Base-by-base conservation (phyloP, 2,888 invertebrate genomes). In the Napeogenes inachia region DNA sequence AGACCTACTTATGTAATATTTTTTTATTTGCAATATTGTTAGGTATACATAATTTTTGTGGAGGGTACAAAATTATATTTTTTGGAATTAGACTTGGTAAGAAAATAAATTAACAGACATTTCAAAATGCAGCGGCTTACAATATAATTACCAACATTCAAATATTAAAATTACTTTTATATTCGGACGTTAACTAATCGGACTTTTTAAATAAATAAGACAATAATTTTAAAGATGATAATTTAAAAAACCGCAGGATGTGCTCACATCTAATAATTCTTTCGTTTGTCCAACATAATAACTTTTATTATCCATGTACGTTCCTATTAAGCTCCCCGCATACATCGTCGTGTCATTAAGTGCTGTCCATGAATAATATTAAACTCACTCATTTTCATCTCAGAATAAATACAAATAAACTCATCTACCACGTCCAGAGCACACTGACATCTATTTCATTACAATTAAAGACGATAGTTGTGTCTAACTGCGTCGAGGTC, bases 351-450 rank as follows among this genome's bases (percentile, higher is more conserved):
- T 68, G 69, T 70, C 69, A 66, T 70, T 71, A 69, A 70, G 21
- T 21, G 21, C 74, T 75, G 75, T 53, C 70, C 77, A 81, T 80
- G 84, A 85, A 85, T 84, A 83, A 81, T 82, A 80, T 81, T 81
- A 84, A 81, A 79, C 80, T 76, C 77, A 78, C 74, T 76, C 75
- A 73, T 72, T 75, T 70, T 71, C 78, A 78, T 78, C 72, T 73
- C 75, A 68, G 58, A 63, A 78, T 70, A 76, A 80, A 79, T 79
- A 79, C 75, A 78, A 76, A 80, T 76, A 76, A 66, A 70, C 67
- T 69, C 64, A 60, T 69, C 65, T 66, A 59, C 58, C 50, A 57
- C 69, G 45, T 67, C 62, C 62, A 68, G 60, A 65, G 71, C 63
- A 78, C 74, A 76, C 67, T 68, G 45, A 69, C 70, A 63, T 72